These are phyloP conservation scores for Cinclus cinclus DNA, from an alignment of 2,113 vertebrate genomes.

Conservation along the genomic window DNA sequence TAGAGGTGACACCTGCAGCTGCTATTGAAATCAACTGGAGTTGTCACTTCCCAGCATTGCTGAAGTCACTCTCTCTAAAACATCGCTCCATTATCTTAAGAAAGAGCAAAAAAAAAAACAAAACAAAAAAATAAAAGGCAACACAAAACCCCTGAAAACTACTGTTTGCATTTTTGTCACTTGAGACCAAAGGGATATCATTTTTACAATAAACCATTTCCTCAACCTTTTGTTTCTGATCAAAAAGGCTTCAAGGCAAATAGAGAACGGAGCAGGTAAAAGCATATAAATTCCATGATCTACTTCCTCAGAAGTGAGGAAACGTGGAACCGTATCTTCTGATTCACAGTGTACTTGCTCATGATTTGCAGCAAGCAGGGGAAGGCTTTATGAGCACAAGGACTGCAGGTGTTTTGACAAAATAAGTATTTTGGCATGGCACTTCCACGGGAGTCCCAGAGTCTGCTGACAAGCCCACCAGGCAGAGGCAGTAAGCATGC, in stretches of 20 bases:
- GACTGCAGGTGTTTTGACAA: neutral
- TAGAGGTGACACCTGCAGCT: conserved; percentile 65
- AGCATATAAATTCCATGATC: neutral
- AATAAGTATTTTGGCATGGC: neutral
- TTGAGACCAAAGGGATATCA: neutral
- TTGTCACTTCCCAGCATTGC: conserved; percentile 6
- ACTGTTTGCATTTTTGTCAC: neutral
- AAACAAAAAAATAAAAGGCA: neutral
- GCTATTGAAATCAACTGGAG: conserved; percentile 50
- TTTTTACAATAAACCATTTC: neutral
- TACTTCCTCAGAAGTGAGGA: neutral
- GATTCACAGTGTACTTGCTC: neutral
- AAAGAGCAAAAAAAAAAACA: neutral
- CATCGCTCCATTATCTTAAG: neutral
- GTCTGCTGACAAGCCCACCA: neutral
- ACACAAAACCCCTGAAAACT: neutral
- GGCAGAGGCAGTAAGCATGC: neutral
- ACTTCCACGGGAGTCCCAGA: neutral
- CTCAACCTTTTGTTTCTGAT: neutral
- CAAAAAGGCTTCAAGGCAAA: neutral
- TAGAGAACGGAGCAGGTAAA: neutral
- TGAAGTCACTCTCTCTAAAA: neutral
- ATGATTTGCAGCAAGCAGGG: neutral
- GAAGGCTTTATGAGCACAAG: neutral
- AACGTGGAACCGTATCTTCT: neutral